A percentile compares a stretch with the other conserved stretches of the same genome.
Evolutionary conservation across 2,888 invertebrate genomes (phyloP).

Genomic region (Metacarcinus magister): DNA sequence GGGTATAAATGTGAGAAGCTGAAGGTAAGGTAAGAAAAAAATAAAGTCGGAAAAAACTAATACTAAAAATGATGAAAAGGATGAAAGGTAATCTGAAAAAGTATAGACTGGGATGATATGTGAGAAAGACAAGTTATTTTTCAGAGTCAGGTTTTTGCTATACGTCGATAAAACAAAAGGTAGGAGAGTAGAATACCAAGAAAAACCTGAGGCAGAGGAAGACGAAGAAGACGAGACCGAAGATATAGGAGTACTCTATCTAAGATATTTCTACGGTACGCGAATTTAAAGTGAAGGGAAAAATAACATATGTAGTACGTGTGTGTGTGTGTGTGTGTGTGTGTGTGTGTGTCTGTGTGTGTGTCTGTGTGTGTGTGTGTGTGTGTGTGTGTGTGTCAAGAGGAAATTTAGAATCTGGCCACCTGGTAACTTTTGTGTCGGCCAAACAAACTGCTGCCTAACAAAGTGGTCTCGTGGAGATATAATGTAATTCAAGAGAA

Average conservation of each 20-base stretch:
- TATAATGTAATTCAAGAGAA: too few relatives aligned
- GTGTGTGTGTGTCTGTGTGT: conserved; percentile 15
- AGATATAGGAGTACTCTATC: too few relatives aligned
- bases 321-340: neutral
- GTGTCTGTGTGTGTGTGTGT: neutral
- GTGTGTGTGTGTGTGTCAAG: neutral
- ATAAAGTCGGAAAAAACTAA: neutral
- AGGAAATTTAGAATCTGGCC: neutral
- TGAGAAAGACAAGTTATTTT: neutral
- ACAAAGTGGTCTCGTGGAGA: neutral
- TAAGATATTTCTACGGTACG: neutral
- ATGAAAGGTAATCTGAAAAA: neutral
- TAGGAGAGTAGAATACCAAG: neutral
- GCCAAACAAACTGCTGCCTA: neutral
- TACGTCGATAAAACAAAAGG: neutral
- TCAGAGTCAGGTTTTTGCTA: neutral
- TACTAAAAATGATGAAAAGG: neutral
- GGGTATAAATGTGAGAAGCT: neutral
- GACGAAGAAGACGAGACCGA: neutral
- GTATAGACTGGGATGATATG: neutral
- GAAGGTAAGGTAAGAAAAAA: neutral
- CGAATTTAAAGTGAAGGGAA: neutral
- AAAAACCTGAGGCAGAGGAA: neutral
- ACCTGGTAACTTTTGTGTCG: neutral
- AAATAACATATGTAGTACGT: neutral